These are phyloP conservation scores for Esox lucius DNA, from an alignment of 2,797 vertebrate genomes.

Conservation along the genomic window DNA sequence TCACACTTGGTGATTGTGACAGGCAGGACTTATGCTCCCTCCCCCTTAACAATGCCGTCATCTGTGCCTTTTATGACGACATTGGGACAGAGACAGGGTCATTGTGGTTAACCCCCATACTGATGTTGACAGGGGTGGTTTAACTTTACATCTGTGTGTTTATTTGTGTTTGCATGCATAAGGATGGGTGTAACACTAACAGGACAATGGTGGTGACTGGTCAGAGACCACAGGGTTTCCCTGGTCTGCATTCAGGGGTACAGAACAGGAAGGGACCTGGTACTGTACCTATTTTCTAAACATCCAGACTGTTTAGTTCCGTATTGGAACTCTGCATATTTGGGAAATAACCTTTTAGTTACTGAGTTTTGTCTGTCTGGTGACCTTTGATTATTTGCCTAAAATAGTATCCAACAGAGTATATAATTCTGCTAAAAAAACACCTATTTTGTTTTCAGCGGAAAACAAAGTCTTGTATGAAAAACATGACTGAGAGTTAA, in stretches of 20 bases:
- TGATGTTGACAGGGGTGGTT: background rate
- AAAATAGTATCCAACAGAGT: background rate
- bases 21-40: no score
- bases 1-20: background rate
- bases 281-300: background rate
- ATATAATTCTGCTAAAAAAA: background rate
- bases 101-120: background rate
- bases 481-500: background rate
- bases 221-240: slow-evolving; percentile 1
- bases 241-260: background rate
- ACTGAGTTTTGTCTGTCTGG: background rate
- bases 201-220: background rate
- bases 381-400: background rate
- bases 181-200: background rate
- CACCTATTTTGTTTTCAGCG: background rate
- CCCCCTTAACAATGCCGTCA: no score
- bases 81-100: background rate
- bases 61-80: no score
- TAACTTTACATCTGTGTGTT: background rate
- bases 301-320: background rate
- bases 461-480: background rate
- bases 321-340: no score
- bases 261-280: background rate
- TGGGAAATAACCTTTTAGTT: background rate
- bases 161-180: background rate